Percentiles rank a stretch among this genome's conserved stretches.
phyloP scores from a whole-genome alignment of 2,113 vertebrate genomes.

The Scortum barcoo region DNA sequence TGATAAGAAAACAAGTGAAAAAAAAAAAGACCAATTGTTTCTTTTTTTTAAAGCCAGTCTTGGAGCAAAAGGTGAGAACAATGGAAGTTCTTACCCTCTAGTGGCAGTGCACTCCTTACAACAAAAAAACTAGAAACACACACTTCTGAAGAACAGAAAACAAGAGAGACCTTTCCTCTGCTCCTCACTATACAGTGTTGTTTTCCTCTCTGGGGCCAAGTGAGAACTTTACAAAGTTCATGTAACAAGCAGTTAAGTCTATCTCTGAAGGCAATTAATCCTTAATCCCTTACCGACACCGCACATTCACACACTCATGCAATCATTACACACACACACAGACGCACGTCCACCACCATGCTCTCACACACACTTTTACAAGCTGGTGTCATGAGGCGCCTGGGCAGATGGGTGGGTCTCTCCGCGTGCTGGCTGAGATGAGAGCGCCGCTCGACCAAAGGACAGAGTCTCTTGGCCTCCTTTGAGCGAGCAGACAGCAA shows the following conservation, averaged over 20 bases:
- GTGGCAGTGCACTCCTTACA: slow-evolving; percentile 40
- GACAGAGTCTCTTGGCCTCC: slow-evolving; percentile 70
- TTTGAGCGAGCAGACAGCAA: slow-evolving; percentile 48
- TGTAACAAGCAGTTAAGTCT: slow-evolving; percentile 75
- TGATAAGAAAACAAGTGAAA: slow-evolving; percentile 14
- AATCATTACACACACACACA: slow-evolving; percentile 25
- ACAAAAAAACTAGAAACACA: slow-evolving; percentile 29
- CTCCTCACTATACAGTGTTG: slow-evolving; percentile 55
- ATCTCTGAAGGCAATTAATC: slow-evolving; percentile 82
- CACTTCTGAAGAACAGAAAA: slow-evolving; percentile 53
- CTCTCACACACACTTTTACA: slow-evolving; percentile 65
- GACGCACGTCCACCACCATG: slow-evolving; percentile 26
- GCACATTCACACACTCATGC: slow-evolving; percentile 28
- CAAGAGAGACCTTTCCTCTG: slow-evolving; percentile 46
- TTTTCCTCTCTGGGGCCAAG: slow-evolving; percentile 66
- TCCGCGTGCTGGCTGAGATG: slow-evolving; percentile 58
- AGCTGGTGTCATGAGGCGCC: slow-evolving; percentile 68
- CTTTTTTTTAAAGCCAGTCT: neutral
- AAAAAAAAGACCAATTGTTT: slow-evolving; percentile 3
- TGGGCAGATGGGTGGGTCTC: slow-evolving; percentile 67
- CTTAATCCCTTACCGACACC: slow-evolving; percentile 71
- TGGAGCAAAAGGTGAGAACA: slow-evolving; percentile 56
- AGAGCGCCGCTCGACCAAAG: slow-evolving; percentile 58
- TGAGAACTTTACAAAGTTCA: slow-evolving; percentile 77
- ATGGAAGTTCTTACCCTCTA: slow-evolving; percentile 68